Conservation (phyloP, 1,140 invertebrate species). For the Pantala flavescens region DNA sequence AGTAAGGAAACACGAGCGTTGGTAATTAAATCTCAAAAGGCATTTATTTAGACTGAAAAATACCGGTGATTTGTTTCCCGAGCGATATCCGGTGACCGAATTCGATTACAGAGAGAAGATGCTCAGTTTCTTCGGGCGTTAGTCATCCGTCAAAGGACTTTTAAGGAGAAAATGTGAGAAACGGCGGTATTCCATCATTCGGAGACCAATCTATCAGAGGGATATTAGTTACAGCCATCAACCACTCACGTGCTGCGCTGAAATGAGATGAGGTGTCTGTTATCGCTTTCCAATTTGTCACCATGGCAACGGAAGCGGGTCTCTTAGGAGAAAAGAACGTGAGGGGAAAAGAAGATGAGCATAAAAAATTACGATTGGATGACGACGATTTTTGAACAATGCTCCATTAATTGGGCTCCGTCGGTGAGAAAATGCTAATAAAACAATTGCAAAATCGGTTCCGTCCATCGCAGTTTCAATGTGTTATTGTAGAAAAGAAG, state of each 20-base stretch:
- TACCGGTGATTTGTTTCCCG: neutral
- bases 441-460: too few species aligned
- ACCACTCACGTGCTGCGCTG: neutral
- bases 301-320: neutral
- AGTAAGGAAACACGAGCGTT: too few species aligned
- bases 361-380: too few species aligned
- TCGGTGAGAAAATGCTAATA: too few species aligned
- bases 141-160: neutral
- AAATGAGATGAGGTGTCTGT: neutral
- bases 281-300: constrained; percentile 9
- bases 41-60: too few species aligned
- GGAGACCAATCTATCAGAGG: neutral
- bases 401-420: too few species aligned
- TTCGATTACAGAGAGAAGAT: neutral
- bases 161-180: neutral
- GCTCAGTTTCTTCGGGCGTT: neutral
- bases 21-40: too few species aligned
- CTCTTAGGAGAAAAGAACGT: too few species aligned
- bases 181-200: neutral
- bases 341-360: too few species aligned
- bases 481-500: too few species aligned
- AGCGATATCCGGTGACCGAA: neutral
- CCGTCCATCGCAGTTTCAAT: too few species aligned
- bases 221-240: neutral
- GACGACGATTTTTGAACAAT: too few species aligned